Percentiles rank a stretch among this genome's conserved stretches.
Conservation (phyloP, 2,113 vertebrate species). For the Balaeniceps rex region DNA sequence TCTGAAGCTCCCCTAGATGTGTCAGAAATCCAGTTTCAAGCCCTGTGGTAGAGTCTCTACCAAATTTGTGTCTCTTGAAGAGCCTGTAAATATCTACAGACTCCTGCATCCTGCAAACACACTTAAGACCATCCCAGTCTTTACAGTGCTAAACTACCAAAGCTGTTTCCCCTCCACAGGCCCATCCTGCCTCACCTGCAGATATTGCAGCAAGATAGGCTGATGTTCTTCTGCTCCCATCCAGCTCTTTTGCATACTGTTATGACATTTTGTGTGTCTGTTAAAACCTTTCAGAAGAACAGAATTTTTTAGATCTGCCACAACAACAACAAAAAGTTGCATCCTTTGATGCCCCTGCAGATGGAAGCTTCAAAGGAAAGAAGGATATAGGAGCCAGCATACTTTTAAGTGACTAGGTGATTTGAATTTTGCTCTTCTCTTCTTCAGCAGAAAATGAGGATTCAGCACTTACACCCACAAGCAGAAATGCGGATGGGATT, state of each 20-base stretch:
- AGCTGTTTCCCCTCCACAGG: not conserved
- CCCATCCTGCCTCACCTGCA: constrained; percentile 2
- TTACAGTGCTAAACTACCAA: not conserved
- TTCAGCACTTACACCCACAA: not conserved
- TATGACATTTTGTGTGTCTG: constrained; percentile 16
- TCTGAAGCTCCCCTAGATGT: not conserved
- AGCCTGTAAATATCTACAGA: not conserved
- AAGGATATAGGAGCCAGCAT: not conserved
- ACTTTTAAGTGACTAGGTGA: not conserved
- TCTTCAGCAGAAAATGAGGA: not conserved
- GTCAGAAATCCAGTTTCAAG: not conserved
- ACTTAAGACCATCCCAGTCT: not conserved
- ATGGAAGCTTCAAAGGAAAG: constrained; percentile 38
- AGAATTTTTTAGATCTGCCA: constrained; percentile 50
- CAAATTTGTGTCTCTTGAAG: not conserved
- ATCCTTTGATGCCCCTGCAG: constrained; percentile 45
- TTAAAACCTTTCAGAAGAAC: constrained; percentile 51
- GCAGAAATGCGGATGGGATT: not conserved
- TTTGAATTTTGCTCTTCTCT: not conserved
- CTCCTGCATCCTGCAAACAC: constrained; percentile 16
- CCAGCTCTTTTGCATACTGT: not conserved
- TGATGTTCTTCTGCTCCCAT: not conserved
- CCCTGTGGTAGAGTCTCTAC: not conserved
- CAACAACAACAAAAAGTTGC: not conserved
- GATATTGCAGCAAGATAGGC: not conserved